Evolutionary conservation across 2,113 vertebrate species (phyloP), one percentile per base, ranked within the genome.

Genomic region (Peromyscus leucopus): DNA sequence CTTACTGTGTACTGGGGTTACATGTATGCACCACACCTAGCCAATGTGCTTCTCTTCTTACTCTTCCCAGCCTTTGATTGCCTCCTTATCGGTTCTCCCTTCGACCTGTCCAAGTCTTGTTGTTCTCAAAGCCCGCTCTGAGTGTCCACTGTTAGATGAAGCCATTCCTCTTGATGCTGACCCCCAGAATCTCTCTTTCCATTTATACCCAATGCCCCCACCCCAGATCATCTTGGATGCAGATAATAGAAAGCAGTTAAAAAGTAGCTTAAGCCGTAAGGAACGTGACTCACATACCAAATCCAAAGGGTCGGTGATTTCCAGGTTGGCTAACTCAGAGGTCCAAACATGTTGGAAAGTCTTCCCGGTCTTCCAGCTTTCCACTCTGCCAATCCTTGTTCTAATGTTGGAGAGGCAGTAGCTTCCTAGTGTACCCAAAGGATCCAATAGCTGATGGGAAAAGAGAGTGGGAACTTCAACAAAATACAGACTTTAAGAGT

Each of bases 261-360:
- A 95, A 93, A 90, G n/a, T 71, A 96, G 79, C 39, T 78, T 76
- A 89, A n/a, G 48, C 48, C 67, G 39, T n/a, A 69, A 96, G 69
- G 22, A 89, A 39, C 17, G 9, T 93, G 76, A 75, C 76, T 89
- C 90, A 55, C 31, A n/a, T 5, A 24, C 39, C 31, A 75, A 17
- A 3, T 84, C 76, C 39, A 78, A 69, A 95, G 57, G 84, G 19
- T 4, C 42, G 36, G 42, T 55, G 36, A 19, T 67, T 83, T 89
- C 86, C 69, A 59, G n/a, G 22, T 36, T 93, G 85, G 71, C 46
- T 85, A 48, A 57, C 61, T 84, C 59, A 39, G 59, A 89, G 21
- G 0, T 17, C 74, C 59, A 26, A 24, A 9, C 9, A 8, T 31
- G 51, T 48, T 71, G 2, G 12, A 24, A 90, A 84, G 48, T 17